A percentile compares a stretch with the other conserved stretches of the same genome.
phyloP scores from a whole-genome alignment of 2,797 vertebrate genomes.

The Scolopax rusticola region DNA sequence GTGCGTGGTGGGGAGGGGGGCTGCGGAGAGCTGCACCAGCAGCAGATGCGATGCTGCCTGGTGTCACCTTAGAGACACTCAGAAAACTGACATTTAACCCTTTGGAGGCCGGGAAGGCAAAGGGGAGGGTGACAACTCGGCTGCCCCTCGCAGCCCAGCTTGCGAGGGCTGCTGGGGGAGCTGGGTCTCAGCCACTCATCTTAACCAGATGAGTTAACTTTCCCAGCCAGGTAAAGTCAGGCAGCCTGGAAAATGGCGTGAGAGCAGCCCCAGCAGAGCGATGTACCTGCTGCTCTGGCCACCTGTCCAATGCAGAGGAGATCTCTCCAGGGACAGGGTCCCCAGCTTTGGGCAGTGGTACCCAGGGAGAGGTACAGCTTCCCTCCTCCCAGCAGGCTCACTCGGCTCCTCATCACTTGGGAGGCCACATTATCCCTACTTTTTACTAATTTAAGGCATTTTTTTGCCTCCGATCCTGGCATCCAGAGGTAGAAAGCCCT shows the following conservation, averaged over 20 bases:
- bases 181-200: not conserved
- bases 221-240: not conserved
- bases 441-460: not conserved
- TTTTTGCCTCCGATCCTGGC: not conserved
- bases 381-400: not conserved
- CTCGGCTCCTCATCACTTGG: not conserved
- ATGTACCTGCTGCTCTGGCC: not conserved
- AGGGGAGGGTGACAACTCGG: not conserved
- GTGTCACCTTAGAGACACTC: slow-evolving; percentile 76
- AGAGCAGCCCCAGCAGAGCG: not conserved
- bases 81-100: slow-evolving; percentile 64
- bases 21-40: slow-evolving; percentile 8
- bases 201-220: not conserved
- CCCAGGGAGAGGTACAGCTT: not conserved
- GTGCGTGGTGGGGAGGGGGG: slow-evolving; percentile 11
- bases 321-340: not conserved
- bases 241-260: not conserved
- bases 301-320: rapidly evolving
- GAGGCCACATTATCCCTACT: not conserved
- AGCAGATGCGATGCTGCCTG: not conserved
- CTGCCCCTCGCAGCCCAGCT: not conserved
- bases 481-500: not conserved
- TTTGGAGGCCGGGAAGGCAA: not conserved
- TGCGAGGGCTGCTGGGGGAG: not conserved
- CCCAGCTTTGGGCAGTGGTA: not conserved